These are phyloP conservation scores for Prenolepis imparis DNA, from an alignment of 2,888 invertebrate species.

Conservation along the genomic window DNA sequence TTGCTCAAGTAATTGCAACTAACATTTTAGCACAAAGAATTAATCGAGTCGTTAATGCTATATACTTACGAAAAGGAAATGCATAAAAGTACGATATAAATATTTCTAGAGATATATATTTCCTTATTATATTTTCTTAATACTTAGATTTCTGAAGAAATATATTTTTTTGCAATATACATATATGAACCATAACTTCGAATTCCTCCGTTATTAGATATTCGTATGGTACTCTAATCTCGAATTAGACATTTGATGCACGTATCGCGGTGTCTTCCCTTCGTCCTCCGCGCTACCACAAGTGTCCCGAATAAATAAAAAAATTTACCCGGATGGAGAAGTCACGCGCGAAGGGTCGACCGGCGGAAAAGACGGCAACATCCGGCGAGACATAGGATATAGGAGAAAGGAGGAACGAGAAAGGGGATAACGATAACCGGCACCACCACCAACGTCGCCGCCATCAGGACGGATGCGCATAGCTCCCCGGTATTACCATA, in stretches of 20 bases:
- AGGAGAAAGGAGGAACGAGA: constrained; percentile 44
- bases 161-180: not conserved
- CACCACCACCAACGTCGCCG: constrained; percentile 46
- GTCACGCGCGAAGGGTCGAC: constrained; percentile 57
- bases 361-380: constrained; percentile 51
- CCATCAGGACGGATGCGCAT: constrained; percentile 62
- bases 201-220: not conserved
- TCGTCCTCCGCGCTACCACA: not conserved
- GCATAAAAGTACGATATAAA: not conserved
- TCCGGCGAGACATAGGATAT: constrained; percentile 58
- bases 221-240: not conserved
- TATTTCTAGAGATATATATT: not conserved
- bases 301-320: not conserved
- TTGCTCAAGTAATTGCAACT: not conserved
- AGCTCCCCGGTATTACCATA: constrained; percentile 78
- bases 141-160: not conserved
- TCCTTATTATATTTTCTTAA: not conserved
- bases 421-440: constrained; percentile 52
- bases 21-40: not conserved
- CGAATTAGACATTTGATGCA: constrained; percentile 16
- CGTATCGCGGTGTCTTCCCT: constrained; percentile 1
- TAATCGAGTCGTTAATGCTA: not conserved
- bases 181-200: not conserved
- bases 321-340: constrained; percentile 31
- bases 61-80: not conserved